phyloP scores from a whole-genome alignment of 2,797 vertebrate genomes.

The Tauraco hartlaubi region DNA sequence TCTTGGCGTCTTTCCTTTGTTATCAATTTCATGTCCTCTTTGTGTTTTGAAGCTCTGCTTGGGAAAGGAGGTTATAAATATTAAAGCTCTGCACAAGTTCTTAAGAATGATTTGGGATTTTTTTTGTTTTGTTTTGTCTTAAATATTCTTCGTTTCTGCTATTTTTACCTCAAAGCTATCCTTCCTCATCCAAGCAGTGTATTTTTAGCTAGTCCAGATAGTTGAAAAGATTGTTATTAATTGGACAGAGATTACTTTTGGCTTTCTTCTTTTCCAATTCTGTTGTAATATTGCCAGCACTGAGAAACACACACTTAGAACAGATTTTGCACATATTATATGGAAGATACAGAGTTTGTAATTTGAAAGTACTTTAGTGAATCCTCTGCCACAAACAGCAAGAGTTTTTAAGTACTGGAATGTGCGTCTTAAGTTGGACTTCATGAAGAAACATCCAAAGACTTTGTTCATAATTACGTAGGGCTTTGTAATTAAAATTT shows the following conservation, averaged over 20 bases:
- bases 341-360: not conserved
- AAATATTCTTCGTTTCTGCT: slow-evolving; percentile 17
- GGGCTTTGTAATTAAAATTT: slow-evolving; percentile 57
- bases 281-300: not conserved
- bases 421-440: not conserved
- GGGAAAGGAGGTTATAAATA: slow-evolving; percentile 26
- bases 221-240: slow-evolving; percentile 35
- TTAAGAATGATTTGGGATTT: not conserved
- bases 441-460: not conserved
- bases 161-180: slow-evolving; percentile 36
- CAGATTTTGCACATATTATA: not conserved
- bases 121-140: not conserved
- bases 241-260: slow-evolving; percentile 31
- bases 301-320: not conserved
- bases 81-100: not conserved
- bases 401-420: not conserved
- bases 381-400: not conserved
- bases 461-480: slow-evolving; percentile 41
- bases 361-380: slow-evolving; percentile 13
- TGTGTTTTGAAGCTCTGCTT: slow-evolving; percentile 17
- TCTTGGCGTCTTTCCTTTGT: slow-evolving; percentile 43
- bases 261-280: slow-evolving; percentile 15
- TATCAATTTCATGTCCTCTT: slow-evolving; percentile 41
- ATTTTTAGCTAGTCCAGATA: slow-evolving; percentile 29
- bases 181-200: not conserved